Evolutionary conservation across 2,797 vertebrate genomes (phyloP).

Genomic region (Eptatretus atami): DNA sequence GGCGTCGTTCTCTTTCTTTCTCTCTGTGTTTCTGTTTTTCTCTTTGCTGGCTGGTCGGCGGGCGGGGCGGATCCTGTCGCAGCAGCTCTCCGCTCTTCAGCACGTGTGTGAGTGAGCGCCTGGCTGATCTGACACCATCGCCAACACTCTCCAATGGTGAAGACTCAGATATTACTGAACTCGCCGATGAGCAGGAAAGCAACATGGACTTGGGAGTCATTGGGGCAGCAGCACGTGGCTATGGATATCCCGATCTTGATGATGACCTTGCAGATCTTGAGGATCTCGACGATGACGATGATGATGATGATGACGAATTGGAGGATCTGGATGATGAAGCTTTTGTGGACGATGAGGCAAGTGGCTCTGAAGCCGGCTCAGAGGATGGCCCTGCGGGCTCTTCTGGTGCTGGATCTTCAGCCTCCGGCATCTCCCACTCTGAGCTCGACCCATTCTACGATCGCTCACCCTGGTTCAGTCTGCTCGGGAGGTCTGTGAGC

Average conservation of each 20-base stretch:
- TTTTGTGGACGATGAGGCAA: slow-evolving; percentile 48
- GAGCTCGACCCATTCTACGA: slow-evolving; percentile 72
- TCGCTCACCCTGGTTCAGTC: slow-evolving; percentile 99
- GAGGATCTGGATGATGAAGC: slow-evolving; percentile 44
- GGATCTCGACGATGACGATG: slow-evolving; percentile 40
- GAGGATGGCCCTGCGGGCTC: slow-evolving; percentile 50
- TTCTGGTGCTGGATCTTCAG: not conserved
- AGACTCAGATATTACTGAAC: slow-evolving; percentile 90
- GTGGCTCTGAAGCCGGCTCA: slow-evolving; percentile 74
- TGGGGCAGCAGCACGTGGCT: not conserved
- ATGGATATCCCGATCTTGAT: not conserved
- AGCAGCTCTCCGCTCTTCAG: slow-evolving; percentile 95
- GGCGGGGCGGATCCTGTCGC: slow-evolving; percentile 19
- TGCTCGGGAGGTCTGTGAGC: slow-evolving; percentile 99
- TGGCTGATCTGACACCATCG: slow-evolving; percentile 84
- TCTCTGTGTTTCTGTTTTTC: slow-evolving; percentile 8
- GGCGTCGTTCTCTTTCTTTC: slow-evolving; percentile 12
- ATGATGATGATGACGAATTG: slow-evolving; percentile 41
- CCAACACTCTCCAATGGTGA: slow-evolving; percentile 79
- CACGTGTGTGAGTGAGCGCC: slow-evolving; percentile 83
- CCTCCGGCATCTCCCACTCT: not conserved
- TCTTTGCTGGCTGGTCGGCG: not conserved
- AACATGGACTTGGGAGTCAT: not conserved
- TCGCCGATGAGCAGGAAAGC: slow-evolving; percentile 68
- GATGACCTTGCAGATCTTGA: not conserved